These are phyloP conservation scores for Myotis planiceps DNA, from an alignment of 2,797 vertebrate genomes.

Conservation along the genomic window DNA sequence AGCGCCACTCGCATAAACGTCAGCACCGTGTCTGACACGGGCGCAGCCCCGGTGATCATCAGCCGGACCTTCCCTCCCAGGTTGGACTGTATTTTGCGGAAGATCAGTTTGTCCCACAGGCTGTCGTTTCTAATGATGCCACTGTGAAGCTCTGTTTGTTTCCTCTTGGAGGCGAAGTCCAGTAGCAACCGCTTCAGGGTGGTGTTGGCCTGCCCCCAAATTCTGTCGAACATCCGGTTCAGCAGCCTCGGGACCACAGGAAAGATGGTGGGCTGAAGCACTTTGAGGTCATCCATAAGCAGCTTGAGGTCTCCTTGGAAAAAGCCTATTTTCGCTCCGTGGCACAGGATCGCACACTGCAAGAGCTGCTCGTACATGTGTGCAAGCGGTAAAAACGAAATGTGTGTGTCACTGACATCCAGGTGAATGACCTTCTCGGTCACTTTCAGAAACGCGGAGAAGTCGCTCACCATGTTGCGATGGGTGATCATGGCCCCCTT, in stretches of 20 bases:
- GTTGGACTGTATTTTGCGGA: constrained; percentile 96
- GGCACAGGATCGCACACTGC: constrained; percentile 93
- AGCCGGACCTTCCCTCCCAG: constrained; percentile 94
- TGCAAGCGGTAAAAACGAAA: constrained; percentile 91
- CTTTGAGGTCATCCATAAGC: constrained; percentile 97
- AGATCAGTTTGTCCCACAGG: constrained; percentile 97
- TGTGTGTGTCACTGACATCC: constrained; percentile 85
- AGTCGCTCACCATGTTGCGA: too few species aligned
- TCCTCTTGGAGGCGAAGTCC: constrained; percentile 95
- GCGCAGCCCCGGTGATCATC: constrained; percentile 96
- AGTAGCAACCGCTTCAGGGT: constrained; percentile 94
- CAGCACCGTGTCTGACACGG: constrained; percentile 94
- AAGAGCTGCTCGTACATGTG: constrained; percentile 91
- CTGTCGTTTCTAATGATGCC: constrained; percentile 95
- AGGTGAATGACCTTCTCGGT: constrained; percentile 46
- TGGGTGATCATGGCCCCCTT: too few species aligned
- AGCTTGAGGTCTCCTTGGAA: constrained; percentile 98
- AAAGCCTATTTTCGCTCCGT: constrained; percentile 96
- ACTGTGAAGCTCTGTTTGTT: constrained; percentile 94
- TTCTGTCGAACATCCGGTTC: constrained; percentile 98
- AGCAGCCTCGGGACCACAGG: constrained; percentile 96
- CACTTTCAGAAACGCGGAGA: too few species aligned
- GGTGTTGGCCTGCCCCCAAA: constrained; percentile 95
- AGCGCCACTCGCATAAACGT: constrained; percentile 95
- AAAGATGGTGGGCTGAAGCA: constrained; percentile 94